phyloP scores from a whole-genome alignment of 2,888 invertebrate genomes.

The Candidula unifasciata region DNA sequence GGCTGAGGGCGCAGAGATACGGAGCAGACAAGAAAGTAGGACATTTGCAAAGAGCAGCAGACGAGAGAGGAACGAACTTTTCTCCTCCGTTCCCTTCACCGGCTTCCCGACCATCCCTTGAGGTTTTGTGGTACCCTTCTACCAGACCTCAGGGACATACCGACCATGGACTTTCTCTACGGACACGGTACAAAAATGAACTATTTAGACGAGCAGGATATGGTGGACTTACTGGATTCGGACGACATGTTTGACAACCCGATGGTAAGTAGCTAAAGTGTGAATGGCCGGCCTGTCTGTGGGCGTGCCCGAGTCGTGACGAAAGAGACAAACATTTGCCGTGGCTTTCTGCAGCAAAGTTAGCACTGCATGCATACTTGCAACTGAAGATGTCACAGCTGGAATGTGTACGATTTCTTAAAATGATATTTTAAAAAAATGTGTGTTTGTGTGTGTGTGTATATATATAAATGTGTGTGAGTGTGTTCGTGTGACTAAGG shows the following conservation, averaged over 20 bases:
- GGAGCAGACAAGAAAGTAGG: neutral
- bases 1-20: neutral
- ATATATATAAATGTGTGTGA: too few species aligned
- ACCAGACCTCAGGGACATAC: conserved; percentile 66
- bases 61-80: conserved; percentile 19
- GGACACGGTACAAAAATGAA: conserved; percentile 71
- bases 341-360: too few species aligned
- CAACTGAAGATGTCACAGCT: too few species aligned
- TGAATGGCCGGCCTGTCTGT: neutral
- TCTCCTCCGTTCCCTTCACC: neutral
- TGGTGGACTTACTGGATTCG: conserved; percentile 70
- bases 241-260: conserved; percentile 67
- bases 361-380: too few species aligned
- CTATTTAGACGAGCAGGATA: conserved; percentile 69
- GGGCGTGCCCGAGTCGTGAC: conserved; percentile 15
- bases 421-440: too few species aligned
- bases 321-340: neutral
- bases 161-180: conserved; percentile 75
- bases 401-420: too few species aligned
- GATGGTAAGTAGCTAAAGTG: conserved; percentile 52
- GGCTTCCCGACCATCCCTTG: conserved; percentile 66
- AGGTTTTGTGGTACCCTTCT: conserved; percentile 58
- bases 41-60: neutral
- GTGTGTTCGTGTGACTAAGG: too few species aligned
- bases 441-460: too few species aligned